Evolutionary conservation across 2,888 invertebrate species (phyloP).

Genomic region (Anaspis maculata): DNA sequence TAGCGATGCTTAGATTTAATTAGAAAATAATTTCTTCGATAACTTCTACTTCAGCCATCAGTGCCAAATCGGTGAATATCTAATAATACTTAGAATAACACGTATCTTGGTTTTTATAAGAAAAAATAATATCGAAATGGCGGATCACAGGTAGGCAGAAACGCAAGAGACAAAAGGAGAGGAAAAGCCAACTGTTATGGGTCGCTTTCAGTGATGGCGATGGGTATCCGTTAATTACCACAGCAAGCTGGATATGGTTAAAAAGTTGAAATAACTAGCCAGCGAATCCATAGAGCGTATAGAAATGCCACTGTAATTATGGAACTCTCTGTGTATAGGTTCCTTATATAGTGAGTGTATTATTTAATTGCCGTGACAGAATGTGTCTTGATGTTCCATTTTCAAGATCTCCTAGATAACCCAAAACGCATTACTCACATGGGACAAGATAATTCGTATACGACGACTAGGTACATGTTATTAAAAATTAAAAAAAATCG

Average conservation of each 20-base stretch:
- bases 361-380: conserved; percentile 36
- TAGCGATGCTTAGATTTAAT: too few relatives aligned
- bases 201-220: too few relatives aligned
- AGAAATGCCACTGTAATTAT: conserved; percentile 33
- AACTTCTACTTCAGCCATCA: too few relatives aligned
- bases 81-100: too few relatives aligned
- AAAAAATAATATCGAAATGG: too few relatives aligned
- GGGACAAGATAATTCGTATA: neutral
- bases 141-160: too few relatives aligned
- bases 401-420: conserved; percentile 7
- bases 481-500: too few relatives aligned
- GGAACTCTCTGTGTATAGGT: conserved; percentile 16
- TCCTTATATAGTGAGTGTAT: conserved; percentile 24
- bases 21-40: too few relatives aligned
- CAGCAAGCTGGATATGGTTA: conserved; percentile 21
- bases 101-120: too few relatives aligned
- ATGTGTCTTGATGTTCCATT: conserved; percentile 23
- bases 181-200: too few relatives aligned
- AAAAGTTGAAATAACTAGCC: conserved; percentile 19
- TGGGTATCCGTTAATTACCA: conserved; percentile 20
- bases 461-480: neutral
- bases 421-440: conserved; percentile 7
- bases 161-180: too few relatives aligned
- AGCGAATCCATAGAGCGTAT: conserved; percentile 28
- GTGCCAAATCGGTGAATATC: too few relatives aligned